Evolutionary conservation across 2,797 vertebrate genomes (phyloP).

Genomic region (Alosa sapidissima): DNA sequence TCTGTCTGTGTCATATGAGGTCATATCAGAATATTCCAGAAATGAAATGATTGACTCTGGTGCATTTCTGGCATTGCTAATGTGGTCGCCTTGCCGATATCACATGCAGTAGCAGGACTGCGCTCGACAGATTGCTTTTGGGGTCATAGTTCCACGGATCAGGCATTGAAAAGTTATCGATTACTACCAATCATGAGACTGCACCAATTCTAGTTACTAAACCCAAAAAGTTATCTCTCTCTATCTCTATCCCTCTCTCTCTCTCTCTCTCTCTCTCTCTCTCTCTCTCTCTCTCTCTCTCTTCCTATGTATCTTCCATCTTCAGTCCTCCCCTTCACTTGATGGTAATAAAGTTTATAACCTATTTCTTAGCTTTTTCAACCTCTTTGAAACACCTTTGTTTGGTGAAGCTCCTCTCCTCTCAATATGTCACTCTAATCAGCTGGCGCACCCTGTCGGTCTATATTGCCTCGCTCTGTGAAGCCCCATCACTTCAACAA

Average conservation of each 20-base stretch:
- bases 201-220: too few relatives aligned
- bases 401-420: constrained; percentile 39
- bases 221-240: too few relatives aligned
- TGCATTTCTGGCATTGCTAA: not conserved
- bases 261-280: not conserved
- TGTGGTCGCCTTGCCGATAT: not conserved
- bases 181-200: not conserved
- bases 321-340: constrained; percentile 36
- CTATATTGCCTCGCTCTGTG: constrained; percentile 16
- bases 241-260: not conserved
- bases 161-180: not conserved
- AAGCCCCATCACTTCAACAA: constrained; percentile 24
- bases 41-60: not conserved
- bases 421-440: constrained; percentile 28
- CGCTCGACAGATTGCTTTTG: not conserved
- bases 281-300: not conserved
- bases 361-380: constrained; percentile 30
- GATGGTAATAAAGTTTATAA: constrained; percentile 29
- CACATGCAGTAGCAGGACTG: not conserved
- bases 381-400: constrained; percentile 7
- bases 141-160: too few relatives aligned
- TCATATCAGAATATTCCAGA: constrained; percentile 9
- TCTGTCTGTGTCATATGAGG: constrained; percentile 9
- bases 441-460: not conserved
- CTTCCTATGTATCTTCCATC: not conserved